Evolutionary conservation across 2,797 vertebrate species (phyloP).

Genomic region (Leuciscus waleckii): DNA sequence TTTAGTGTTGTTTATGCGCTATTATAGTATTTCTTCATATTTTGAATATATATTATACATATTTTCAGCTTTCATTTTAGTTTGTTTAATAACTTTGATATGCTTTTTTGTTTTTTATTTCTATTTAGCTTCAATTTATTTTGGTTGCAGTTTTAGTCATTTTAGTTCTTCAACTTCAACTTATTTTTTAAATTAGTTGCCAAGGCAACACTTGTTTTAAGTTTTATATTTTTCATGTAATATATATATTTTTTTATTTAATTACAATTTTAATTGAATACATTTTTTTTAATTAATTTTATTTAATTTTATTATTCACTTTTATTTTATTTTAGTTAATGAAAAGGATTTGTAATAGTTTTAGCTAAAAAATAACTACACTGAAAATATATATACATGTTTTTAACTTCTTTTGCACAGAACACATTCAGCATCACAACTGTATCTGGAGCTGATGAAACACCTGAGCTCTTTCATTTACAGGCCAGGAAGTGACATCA

Average conservation of each 20-base stretch:
- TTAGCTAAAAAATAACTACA: no score
- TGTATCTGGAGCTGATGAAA: not conserved
- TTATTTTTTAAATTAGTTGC: not conserved
- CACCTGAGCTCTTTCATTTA: not conserved
- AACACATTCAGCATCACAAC: not conserved
- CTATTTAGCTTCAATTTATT: not conserved
- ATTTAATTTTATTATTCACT: no score
- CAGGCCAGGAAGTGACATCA: not conserved
- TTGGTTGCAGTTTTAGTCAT: not conserved
- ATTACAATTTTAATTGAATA: no score
- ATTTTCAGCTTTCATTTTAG: not conserved
- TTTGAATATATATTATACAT: not conserved
- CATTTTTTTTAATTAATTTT: no score
- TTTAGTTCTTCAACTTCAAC: not conserved
- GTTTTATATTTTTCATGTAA: no score
- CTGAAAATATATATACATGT: no score
- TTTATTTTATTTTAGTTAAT: no score
- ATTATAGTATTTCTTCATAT: not conserved
- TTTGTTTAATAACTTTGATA: not conserved
- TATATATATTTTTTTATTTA: no score
- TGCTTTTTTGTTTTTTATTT: no score
- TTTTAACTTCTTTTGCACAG: not conserved
- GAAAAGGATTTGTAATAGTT: no score
- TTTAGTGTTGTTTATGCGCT: not conserved
- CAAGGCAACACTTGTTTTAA: not conserved